Evolutionary conservation across 2,888 invertebrate genomes (phyloP).

Genomic region (Mesorhabditis spiculigera): DNA sequence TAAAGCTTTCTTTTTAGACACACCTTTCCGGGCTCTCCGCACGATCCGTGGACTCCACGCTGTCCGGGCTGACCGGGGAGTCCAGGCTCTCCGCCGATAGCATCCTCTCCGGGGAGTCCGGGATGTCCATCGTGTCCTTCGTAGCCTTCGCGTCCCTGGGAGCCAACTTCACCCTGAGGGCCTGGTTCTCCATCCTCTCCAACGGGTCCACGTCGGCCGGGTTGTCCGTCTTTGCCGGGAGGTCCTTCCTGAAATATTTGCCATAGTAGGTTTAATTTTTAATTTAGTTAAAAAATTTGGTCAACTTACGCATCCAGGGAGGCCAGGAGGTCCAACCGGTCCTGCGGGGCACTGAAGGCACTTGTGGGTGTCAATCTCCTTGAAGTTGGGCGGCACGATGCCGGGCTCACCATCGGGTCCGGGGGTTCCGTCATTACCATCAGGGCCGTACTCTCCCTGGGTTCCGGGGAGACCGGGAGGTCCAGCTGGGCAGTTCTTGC

Average conservation of each 20-base stretch:
- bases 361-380: conserved; percentile 3
- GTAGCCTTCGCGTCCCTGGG: neutral
- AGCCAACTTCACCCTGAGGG: neutral
- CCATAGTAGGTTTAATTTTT: neutral
- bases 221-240: neutral
- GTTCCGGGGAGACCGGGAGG: conserved; percentile 1
- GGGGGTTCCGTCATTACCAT: neutral
- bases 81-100: neutral
- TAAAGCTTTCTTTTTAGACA: neutral
- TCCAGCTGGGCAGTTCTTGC: neutral
- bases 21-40: conserved; percentile 1
- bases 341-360: neutral
- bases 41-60: neutral
- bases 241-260: conserved; percentile 4
- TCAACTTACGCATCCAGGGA: neutral
- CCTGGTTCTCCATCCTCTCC: conserved; percentile 1
- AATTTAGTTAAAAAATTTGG: neutral
- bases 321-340: neutral
- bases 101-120: neutral
- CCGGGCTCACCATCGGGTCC: neutral
- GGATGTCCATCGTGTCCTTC: conserved; percentile 1
- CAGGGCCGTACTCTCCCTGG: neutral
- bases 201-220: conserved; percentile 1
- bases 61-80: neutral
- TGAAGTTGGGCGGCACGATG: neutral